A percentile compares a stretch with the other conserved stretches of the same genome.
Conservation (phyloP, 2,113 vertebrate species). For the Dascyllus trimaculatus region DNA sequence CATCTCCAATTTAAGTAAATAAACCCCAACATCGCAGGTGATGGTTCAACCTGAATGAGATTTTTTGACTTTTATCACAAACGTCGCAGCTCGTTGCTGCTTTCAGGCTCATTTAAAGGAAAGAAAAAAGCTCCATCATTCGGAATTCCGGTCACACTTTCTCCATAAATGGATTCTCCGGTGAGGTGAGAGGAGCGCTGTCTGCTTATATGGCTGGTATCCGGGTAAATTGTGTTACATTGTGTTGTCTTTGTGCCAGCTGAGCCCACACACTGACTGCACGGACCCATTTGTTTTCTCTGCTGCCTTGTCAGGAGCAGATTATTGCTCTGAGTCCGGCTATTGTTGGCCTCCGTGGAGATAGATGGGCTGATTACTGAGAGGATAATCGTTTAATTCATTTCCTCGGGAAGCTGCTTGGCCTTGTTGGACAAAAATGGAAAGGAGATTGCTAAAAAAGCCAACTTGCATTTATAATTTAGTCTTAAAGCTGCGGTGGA, state of each 20-base stretch:
- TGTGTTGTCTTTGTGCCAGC: conserved; percentile 53
- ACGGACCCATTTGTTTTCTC: conserved; percentile 48
- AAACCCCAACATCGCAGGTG: background rate
- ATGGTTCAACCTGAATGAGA: no score
- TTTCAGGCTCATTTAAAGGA: background rate
- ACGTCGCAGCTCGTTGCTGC: background rate
- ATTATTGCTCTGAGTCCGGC: conserved; percentile 22
- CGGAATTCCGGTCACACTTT: conserved; percentile 88
- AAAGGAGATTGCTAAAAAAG: no score
- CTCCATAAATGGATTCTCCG: conserved; percentile 91
- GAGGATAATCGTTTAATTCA: conserved; percentile 8
- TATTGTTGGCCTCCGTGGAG: conserved; percentile 58
- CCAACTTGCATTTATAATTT: no score
- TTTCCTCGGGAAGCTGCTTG: background rate
- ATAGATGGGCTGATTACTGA: conserved; percentile 44
- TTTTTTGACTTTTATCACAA: accelerated
- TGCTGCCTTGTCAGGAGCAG: conserved; percentile 35
- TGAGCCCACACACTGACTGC: conserved; percentile 66
- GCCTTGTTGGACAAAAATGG: no score
- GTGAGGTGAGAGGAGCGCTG: conserved; percentile 65
- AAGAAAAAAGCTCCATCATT: background rate
- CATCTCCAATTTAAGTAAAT: background rate
- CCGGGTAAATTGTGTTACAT: conserved; percentile 82
- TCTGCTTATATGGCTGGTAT: conserved; percentile 86
- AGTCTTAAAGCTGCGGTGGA: no score